These are phyloP conservation scores for Notarius quadriscutis DNA, from an alignment of 2,113 vertebrate species.

Conservation along the genomic window DNA sequence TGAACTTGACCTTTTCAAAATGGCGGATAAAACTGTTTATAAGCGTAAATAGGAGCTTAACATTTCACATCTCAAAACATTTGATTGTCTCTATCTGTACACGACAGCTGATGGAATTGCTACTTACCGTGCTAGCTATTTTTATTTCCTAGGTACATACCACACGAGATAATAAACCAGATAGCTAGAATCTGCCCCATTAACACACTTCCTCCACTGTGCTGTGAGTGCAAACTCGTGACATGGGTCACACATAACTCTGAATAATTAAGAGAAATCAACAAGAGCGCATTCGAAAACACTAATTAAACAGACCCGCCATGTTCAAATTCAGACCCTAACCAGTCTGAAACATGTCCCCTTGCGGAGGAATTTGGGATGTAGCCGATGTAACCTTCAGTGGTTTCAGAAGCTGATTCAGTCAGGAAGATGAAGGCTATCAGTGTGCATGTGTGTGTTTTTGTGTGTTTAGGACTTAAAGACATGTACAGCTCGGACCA, in stretches of 20 bases:
- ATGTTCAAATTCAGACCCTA: background rate
- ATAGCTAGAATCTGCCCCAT: background rate
- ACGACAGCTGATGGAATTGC: background rate
- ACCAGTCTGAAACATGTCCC: background rate
- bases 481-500: conserved; percentile 93
- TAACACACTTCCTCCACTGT: background rate
- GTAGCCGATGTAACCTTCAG: background rate
- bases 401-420: background rate
- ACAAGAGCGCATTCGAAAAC: conserved; percentile 9
- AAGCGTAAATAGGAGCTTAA: background rate
- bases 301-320: background rate
- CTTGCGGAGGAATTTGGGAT: background rate
- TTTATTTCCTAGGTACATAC: background rate
- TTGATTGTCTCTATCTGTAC: conserved; percentile 5
- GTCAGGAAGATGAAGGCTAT: conserved; percentile 2
- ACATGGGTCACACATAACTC: background rate
- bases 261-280: background rate
- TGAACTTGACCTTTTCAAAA: conserved; percentile 1
- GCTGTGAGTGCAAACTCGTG: background rate
- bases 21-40: background rate
- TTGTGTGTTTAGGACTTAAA: conserved; percentile 84
- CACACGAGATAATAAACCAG: background rate
- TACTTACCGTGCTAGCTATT: background rate
- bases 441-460: background rate
- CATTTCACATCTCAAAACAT: background rate